Base-by-base conservation (phyloP, 2,888 invertebrate genomes). In the Autographa pulchrina region DNA sequence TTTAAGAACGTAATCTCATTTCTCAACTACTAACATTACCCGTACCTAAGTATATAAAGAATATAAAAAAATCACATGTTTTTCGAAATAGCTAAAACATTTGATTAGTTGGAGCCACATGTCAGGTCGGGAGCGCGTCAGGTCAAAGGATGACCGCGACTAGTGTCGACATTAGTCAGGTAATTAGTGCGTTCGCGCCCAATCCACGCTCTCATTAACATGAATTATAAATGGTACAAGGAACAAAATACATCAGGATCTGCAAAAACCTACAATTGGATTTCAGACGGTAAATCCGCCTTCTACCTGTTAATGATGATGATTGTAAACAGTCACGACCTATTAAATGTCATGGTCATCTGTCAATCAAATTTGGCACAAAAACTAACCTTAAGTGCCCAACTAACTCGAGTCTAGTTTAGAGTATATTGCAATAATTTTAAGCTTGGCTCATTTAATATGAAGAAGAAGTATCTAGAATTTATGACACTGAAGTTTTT, bases 161-260 rank as follows among this genome's bases (percentile, higher is more conserved):
- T 56, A 41, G 58, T 72, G 61, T 64, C 75, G 38, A 62, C 75
- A 71, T 75, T 70, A 76, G 71, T 62, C 20, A 67, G 67, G 71
- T 80, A 81, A 85, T 83, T 85, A 81, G 79, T 70, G 66, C 72
- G 76, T 72, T 65, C 72, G 11, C 54, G 54, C 56, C 48, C 72
- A 65, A 75, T 68, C 60, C 43, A 70, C 43, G 61, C 32, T 31
- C 5, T 1, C 11, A 20, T 35, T 52, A 14, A 43, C 59, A 35
- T 61, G 58, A 73, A 68, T 72, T 62, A 56, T 58, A 74, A 60
- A 31, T 62, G 66, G 74, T 41, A 1, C 60, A 80, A 76, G 60
- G 9, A 7, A 56, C 8, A 3, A 43, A 20, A 1, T 48, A 5
- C 31, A 32, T 8, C 48, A 48, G 48, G n/a, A 48, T n/a, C 5